These are phyloP conservation scores for Autographa gamma DNA, from an alignment of 2,888 invertebrate genomes.

Conservation along the genomic window DNA sequence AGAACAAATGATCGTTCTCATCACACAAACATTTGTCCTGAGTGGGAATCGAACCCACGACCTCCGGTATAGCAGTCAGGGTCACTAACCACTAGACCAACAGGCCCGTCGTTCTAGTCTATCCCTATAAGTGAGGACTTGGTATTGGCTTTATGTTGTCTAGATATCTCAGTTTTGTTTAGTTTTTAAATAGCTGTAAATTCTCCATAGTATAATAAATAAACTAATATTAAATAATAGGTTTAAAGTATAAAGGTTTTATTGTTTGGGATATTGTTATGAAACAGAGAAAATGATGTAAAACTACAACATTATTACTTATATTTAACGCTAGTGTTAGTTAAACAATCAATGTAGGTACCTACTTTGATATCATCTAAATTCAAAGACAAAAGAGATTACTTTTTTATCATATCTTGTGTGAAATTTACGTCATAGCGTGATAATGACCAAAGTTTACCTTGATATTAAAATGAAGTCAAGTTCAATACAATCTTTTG, in stretches of 20 bases:
- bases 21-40: too few relatives aligned
- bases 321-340: neutral
- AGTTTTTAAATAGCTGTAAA: too few relatives aligned
- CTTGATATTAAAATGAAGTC: constrained; percentile 67
- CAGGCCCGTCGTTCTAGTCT: too few relatives aligned
- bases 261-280: neutral
- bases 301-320: neutral
- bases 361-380: constrained; percentile 59
- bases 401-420: constrained; percentile 71
- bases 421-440: constrained; percentile 63
- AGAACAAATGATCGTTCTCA: too few relatives aligned
- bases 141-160: too few relatives aligned
- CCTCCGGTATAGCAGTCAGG: too few relatives aligned
- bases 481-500: constrained; percentile 69
- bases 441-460: constrained; percentile 71
- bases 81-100: too few relatives aligned
- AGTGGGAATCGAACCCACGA: too few relatives aligned
- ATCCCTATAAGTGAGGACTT: too few relatives aligned
- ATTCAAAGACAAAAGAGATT: constrained; percentile 67
- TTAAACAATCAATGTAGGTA: constrained; percentile 40
- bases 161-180: too few relatives aligned
- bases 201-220: too few relatives aligned
- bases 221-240: neutral
- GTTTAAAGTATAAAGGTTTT: neutral
- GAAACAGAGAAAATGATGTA: neutral